A percentile compares a stretch with the other conserved stretches of the same genome.
Conservation (phyloP, 2,888 invertebrate species). For the Alloplasta piceator region DNA sequence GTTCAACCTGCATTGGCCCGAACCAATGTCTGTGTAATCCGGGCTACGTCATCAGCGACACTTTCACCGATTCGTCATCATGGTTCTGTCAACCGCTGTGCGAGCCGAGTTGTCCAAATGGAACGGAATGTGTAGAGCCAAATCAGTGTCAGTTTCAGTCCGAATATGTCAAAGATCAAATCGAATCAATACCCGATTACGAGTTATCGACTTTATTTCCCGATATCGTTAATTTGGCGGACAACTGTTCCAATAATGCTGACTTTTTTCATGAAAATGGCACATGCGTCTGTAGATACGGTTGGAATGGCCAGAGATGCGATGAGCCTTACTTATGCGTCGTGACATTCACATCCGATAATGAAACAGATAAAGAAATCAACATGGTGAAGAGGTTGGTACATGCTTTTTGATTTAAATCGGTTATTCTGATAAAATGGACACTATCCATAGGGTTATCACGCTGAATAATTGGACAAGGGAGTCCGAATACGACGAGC, state of each 20-base stretch:
- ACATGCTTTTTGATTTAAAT: neutral
- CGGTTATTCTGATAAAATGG: neutral
- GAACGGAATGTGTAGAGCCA: constrained; percentile 73
- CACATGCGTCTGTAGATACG: constrained; percentile 30
- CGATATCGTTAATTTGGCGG: neutral
- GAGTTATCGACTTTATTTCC: neutral
- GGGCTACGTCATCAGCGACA: constrained; percentile 60
- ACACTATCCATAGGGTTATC: neutral
- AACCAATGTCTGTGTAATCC: constrained; percentile 69
- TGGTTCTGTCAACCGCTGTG: constrained; percentile 75
- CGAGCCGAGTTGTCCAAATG: constrained; percentile 84
- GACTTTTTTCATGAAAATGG: constrained; percentile 18
- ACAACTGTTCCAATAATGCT: constrained; percentile 9
- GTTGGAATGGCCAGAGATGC: constrained; percentile 41
- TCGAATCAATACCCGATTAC: no score
- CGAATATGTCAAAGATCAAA: constrained; percentile 10
- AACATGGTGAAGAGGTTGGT: constrained; percentile 36
- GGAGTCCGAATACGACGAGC: constrained; percentile 5
- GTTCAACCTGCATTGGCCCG: constrained; percentile 73
- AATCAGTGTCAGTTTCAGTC: constrained; percentile 51
- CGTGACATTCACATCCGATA: neutral
- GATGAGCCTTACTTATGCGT: constrained; percentile 29
- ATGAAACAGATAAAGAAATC: neutral
- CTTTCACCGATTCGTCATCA: neutral
- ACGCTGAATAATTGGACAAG: constrained; percentile 5